A percentile compares a stretch with the other conserved stretches of the same genome.
These are phyloP conservation scores for Willowsia nigromaculata DNA, from an alignment of 2,888 invertebrate species.

Conservation along the genomic window DNA sequence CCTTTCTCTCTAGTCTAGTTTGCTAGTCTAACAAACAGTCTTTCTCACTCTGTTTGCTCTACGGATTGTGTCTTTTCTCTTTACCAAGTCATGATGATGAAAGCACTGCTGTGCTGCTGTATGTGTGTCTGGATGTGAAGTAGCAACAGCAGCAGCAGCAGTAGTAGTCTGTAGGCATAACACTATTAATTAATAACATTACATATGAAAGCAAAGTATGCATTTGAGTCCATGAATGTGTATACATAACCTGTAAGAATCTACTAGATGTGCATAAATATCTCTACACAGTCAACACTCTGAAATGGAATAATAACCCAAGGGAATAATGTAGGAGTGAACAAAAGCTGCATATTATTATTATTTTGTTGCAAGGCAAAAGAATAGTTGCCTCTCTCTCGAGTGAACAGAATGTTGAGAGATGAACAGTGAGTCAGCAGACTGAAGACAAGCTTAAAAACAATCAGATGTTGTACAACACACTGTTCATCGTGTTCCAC, in stretches of 20 bases:
- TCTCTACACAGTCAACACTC: background rate
- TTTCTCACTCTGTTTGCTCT: slow-evolving; percentile 50
- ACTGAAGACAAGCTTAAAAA: background rate
- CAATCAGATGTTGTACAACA: background rate
- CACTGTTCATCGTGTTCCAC: slow-evolving; percentile 4
- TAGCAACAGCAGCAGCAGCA: background rate
- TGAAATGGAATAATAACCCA: slow-evolving; percentile 22
- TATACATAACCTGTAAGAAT: background rate
- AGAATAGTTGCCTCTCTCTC: no score
- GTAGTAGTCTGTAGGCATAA: slow-evolving; percentile 40
- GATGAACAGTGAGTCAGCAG: no score
- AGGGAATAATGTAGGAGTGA: background rate
- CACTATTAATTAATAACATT: slow-evolving; percentile 66
- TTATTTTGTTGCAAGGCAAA: slow-evolving; percentile 8
- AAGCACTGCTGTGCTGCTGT: background rate
- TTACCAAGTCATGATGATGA: background rate
- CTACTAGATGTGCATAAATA: background rate
- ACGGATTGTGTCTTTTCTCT: slow-evolving; percentile 33
- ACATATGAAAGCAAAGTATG: slow-evolving; percentile 8
- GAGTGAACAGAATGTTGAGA: no score
- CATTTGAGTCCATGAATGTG: background rate
- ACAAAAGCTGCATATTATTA: slow-evolving; percentile 12
- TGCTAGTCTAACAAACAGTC: background rate
- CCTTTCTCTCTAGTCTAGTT: background rate
- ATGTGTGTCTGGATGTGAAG: no score